Evolutionary conservation across 2,888 invertebrate species (phyloP).

Genomic region (Seira ritae): DNA sequence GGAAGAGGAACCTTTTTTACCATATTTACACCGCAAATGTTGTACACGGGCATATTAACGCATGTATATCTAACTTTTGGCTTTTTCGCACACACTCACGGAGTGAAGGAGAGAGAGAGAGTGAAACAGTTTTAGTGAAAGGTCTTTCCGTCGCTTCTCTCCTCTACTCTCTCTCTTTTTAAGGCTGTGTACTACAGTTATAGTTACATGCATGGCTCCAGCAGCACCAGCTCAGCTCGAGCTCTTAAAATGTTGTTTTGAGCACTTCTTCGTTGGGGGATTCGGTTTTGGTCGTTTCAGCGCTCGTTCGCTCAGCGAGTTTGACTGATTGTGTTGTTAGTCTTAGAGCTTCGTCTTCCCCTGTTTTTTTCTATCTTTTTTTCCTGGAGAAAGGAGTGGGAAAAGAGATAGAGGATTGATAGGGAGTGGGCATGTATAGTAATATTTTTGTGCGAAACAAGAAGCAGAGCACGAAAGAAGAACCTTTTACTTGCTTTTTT

Average conservation of each 20-base stretch:
- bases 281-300: slow-evolving; percentile 51
- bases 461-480: too few species aligned
- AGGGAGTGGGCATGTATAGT: neutral
- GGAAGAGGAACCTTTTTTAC: slow-evolving; percentile 12
- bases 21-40: slow-evolving; percentile 16
- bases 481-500: too few species aligned
- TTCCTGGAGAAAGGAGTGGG: slow-evolving; percentile 5
- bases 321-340: slow-evolving; percentile 42
- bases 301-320: slow-evolving; percentile 29
- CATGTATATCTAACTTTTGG: slow-evolving; percentile 14
- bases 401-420: slow-evolving; percentile 13
- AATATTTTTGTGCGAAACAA: neutral
- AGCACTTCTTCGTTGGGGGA: slow-evolving; percentile 25
- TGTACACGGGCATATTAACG: slow-evolving; percentile 1
- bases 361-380: neutral
- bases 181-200: neutral
- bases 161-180: neutral
- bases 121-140: slow-evolving; percentile 13
- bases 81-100: neutral
- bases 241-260: slow-evolving; percentile 5
- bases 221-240: neutral
- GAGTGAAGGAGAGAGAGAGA: too few species aligned
- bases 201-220: neutral
- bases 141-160: neutral
- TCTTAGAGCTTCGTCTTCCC: slow-evolving; percentile 11